Evolutionary conservation across 2,888 invertebrate species (phyloP).

Genomic region (Apamea sordens): DNA sequence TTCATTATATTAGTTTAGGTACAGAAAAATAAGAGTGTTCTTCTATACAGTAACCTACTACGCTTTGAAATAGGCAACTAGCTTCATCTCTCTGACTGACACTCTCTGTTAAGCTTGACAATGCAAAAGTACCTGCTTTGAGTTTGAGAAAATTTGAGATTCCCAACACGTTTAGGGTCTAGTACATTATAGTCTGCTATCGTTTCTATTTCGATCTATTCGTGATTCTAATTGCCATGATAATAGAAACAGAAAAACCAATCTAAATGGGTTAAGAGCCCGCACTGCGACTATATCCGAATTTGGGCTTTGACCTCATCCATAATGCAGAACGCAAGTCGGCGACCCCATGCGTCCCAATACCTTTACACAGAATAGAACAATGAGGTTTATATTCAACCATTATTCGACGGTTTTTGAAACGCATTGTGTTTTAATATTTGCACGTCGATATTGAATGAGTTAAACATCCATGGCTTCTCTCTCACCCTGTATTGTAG

Average conservation of each 20-base stretch:
- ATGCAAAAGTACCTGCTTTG: neutral
- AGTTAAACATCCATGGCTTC: no score
- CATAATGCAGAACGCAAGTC: slow-evolving; percentile 81
- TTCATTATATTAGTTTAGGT: no score
- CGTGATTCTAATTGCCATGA: slow-evolving; percentile 26
- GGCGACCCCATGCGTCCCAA: slow-evolving; percentile 72
- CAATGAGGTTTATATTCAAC: slow-evolving; percentile 68
- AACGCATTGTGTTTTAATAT: slow-evolving; percentile 46
- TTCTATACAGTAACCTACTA: neutral
- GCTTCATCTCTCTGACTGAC: neutral
- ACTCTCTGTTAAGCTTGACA: neutral
- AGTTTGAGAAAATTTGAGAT: neutral
- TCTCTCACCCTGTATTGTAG: neutral
- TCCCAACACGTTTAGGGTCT: neutral
- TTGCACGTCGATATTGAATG: slow-evolving; percentile 6
- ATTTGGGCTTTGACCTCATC: slow-evolving; percentile 86
- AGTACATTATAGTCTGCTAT: neutral
- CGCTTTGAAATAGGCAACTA: neutral
- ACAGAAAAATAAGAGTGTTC: neutral
- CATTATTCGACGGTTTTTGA: slow-evolving; percentile 55
- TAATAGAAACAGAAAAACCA: slow-evolving; percentile 55
- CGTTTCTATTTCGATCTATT: slow-evolving; percentile 10
- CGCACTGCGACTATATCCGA: slow-evolving; percentile 73
- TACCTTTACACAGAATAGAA: slow-evolving; percentile 69
- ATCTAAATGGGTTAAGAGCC: slow-evolving; percentile 65